Evolutionary conservation across 2,888 invertebrate genomes (phyloP).

Genomic region (Proisotoma minuta): DNA sequence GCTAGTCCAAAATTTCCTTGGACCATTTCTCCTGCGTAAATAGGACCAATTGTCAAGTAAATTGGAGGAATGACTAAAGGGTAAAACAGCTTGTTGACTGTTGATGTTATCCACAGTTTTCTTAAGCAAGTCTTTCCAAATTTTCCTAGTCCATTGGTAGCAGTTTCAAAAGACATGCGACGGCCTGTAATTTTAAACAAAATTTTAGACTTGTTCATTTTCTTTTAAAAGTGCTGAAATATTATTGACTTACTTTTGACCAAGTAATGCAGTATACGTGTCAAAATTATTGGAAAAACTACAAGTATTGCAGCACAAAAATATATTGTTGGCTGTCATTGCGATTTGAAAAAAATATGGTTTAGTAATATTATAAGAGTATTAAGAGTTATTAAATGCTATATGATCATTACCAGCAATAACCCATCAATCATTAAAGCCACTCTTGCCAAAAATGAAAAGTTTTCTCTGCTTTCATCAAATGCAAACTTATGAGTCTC

Average conservation of each 20-base stretch:
- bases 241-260: background rate
- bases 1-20: background rate
- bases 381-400: background rate
- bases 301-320: background rate
- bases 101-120: background rate
- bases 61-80: background rate
- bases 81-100: background rate
- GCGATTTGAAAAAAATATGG: too few species aligned
- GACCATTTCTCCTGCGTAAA: background rate
- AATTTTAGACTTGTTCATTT: background rate
- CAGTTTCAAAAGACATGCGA: background rate
- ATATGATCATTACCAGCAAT: background rate
- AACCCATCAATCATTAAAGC: background rate
- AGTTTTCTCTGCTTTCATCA: background rate
- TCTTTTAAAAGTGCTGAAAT: too few species aligned
- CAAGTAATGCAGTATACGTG: background rate
- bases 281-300: background rate
- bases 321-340: slow-evolving; percentile 1
- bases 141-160: background rate
- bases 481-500: background rate
- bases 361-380: background rate
- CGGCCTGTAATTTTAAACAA: background rate
- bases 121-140: background rate
- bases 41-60: background rate
- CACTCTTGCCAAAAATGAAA: background rate